Conservation (phyloP, 2,888 invertebrate genomes). For the Caenorhabditis drosophilae region DNA sequence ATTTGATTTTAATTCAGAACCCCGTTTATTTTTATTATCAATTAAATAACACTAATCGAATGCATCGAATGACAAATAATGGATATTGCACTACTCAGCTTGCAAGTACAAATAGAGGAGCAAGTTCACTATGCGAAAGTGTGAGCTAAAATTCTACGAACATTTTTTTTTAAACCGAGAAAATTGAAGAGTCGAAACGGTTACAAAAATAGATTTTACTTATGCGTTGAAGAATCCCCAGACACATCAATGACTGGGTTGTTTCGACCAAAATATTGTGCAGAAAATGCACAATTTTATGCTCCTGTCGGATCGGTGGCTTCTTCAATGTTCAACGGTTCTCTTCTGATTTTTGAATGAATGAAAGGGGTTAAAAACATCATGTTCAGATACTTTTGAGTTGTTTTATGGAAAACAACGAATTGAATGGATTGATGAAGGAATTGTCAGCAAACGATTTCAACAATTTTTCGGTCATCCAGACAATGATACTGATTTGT, state of each 20-base stretch:
- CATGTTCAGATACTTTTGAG: conserved; percentile 15
- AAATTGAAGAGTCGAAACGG: neutral
- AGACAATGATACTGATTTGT: conserved; percentile 11
- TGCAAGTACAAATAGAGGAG: neutral
- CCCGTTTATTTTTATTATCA: conserved; percentile 36
- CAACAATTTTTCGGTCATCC: conserved; percentile 11
- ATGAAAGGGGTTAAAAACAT: neutral
- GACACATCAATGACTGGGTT: neutral
- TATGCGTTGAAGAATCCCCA: conserved; percentile 6
- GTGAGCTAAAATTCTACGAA: conserved; percentile 2
- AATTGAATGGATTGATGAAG: conserved; percentile 25
- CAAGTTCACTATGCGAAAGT: conserved; percentile 15
- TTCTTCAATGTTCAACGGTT: conserved; percentile 28
- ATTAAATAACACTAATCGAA: conserved; percentile 10
- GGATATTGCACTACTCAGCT: conserved; percentile 19
- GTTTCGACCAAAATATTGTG: conserved; percentile 1
- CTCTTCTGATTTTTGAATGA: neutral
- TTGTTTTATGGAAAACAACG: neutral
- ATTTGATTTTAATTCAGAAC: neutral
- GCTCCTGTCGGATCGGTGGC: conserved; percentile 25
- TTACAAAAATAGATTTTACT: conserved; percentile 12
- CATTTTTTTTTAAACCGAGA: too few relatives aligned
- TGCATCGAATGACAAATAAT: conserved; percentile 11
- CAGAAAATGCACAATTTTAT: neutral
- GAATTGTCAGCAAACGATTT: conserved; percentile 8